Conservation (phyloP, 2,113 vertebrate species). For the Tragulus kanchil region DNA sequence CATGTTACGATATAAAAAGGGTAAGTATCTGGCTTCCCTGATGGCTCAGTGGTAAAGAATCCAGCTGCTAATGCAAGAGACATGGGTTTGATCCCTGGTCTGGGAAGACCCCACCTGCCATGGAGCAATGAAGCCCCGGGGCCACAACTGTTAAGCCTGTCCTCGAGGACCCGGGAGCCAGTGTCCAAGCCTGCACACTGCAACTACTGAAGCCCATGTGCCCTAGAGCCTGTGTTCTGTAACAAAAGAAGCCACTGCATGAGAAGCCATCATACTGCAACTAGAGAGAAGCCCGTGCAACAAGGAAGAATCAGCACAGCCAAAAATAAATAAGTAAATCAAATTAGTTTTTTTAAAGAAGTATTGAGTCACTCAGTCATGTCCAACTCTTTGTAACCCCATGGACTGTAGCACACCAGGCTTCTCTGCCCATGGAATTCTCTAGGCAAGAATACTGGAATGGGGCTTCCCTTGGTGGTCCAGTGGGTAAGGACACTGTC, state of each 20-base stretch:
- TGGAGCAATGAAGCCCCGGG: not conserved
- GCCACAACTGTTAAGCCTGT: not conserved
- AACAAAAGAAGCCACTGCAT: not conserved
- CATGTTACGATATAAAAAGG: not conserved
- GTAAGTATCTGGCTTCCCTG: not conserved
- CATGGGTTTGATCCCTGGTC: not conserved
- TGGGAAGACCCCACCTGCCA: not conserved
- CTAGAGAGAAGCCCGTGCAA: not conserved
- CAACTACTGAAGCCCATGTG: not conserved
- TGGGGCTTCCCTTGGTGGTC: not conserved
- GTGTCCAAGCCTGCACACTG: fast-evolving
- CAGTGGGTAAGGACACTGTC: too few species aligned
- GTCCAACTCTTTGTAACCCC: not conserved
- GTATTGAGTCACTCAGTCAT: not conserved
- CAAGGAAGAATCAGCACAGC: not conserved
- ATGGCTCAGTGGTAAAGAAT: not conserved
- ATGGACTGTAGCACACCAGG: not conserved
- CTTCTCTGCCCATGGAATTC: not conserved
- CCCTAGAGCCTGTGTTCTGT: not conserved
- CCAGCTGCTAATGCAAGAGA: not conserved
- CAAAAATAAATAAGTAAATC: too few species aligned
- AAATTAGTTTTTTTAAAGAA: not conserved
- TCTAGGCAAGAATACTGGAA: not conserved
- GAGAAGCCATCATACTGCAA: not conserved
- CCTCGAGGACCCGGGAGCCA: not conserved